Evolutionary conservation across 2,113 vertebrate species (phyloP).

Genomic region (Amblyopsis rosae): DNA sequence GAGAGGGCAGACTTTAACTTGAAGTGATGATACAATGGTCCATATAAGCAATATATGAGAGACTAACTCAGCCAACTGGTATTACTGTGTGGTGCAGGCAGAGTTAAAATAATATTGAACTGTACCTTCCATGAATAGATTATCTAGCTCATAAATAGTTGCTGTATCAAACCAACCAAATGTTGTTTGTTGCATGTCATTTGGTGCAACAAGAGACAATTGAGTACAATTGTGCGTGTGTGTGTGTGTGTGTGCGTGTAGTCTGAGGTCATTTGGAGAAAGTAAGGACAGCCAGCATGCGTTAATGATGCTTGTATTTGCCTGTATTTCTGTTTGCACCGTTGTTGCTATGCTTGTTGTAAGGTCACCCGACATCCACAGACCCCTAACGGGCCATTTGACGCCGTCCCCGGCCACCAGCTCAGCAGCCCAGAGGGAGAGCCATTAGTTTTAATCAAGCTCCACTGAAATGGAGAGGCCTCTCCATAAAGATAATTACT

Average conservation of each 20-base stretch:
- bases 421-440: slow-evolving; percentile 14
- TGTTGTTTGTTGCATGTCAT: too few species aligned
- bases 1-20: slow-evolving; percentile 3
- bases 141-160: too few species aligned
- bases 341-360: slow-evolving; percentile 2
- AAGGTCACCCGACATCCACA: slow-evolving; percentile 9
- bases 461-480: slow-evolving; percentile 56
- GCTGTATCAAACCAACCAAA: too few species aligned
- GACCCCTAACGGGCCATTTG: slow-evolving; percentile 3
- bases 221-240: too few species aligned
- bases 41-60: too few species aligned
- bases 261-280: not conserved
- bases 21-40: not conserved
- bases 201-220: too few species aligned
- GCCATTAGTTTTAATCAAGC: slow-evolving; percentile 66
- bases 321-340: not conserved
- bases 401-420: slow-evolving; percentile 18
- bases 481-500: slow-evolving; percentile 66
- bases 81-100: too few species aligned
- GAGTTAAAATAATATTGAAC: too few species aligned
- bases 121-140: too few species aligned
- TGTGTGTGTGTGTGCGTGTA: not conserved
- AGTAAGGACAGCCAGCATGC: not conserved
- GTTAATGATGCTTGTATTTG: not conserved
- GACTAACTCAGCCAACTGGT: too few species aligned